phyloP scores from a whole-genome alignment of 2,797 vertebrate genomes.

The Silurus lanzhouensis region DNA sequence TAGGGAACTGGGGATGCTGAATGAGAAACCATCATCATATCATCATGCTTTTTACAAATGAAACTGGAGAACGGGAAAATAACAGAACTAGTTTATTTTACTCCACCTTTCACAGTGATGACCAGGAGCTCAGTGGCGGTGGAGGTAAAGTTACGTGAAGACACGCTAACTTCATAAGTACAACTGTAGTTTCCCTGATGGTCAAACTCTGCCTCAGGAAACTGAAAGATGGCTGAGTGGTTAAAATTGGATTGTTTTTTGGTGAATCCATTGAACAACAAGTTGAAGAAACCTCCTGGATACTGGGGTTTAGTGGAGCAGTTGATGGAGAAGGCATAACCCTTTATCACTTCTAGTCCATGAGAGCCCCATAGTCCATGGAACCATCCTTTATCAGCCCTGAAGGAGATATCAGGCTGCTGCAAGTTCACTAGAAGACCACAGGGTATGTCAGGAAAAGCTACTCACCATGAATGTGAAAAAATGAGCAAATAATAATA shows the following conservation, averaged over 20 bases:
- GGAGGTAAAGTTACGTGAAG: constrained; percentile 61
- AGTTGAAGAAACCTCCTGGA: constrained; percentile 62
- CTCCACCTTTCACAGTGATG: not conserved
- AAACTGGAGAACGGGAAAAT: too few relatives aligned
- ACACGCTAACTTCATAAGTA: constrained; percentile 64
- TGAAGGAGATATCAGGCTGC: constrained; percentile 66
- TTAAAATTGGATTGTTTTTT: constrained; percentile 47
- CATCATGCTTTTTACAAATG: not conserved
- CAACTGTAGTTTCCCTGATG: constrained; percentile 69
- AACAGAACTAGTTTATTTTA: too few relatives aligned
- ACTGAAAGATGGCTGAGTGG: constrained; percentile 62
- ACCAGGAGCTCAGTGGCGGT: not conserved
- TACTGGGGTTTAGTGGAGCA: constrained; percentile 67
- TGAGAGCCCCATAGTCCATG: constrained; percentile 58
- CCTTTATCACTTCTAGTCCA: constrained; percentile 60
- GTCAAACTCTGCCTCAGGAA: constrained; percentile 53
- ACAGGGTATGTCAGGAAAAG: too few relatives aligned
- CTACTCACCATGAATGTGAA: too few relatives aligned
- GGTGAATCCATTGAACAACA: constrained; percentile 51
- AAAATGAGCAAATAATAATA: too few relatives aligned
- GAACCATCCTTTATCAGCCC: constrained; percentile 62
- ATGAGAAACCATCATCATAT: not conserved
- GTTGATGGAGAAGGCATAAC: constrained; percentile 65
- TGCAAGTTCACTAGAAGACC: constrained; percentile 63
- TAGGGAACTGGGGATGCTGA: not conserved